Percentiles rank a stretch among this genome's conserved stretches.
Conservation (phyloP, 2,113 vertebrate genomes). For the Spermophilus dauricus region DNA sequence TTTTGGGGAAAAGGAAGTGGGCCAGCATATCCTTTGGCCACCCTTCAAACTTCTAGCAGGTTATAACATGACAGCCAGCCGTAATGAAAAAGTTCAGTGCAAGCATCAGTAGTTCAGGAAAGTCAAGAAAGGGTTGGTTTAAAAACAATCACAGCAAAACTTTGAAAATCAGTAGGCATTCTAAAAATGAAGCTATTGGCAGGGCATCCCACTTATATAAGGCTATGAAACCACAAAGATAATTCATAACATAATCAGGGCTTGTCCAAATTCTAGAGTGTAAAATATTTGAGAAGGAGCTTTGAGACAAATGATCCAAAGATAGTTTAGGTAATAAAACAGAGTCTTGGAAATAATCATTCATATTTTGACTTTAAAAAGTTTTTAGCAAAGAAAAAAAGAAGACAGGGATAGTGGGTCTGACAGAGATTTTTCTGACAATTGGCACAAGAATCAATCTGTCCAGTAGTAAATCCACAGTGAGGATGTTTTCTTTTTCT, state of each 20-base stretch:
- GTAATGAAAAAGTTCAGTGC: no score
- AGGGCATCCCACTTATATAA: background rate
- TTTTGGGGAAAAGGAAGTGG: background rate
- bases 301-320: background rate
- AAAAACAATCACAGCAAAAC: background rate
- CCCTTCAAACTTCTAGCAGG: background rate
- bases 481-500: background rate
- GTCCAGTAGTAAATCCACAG: background rate
- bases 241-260: accelerated
- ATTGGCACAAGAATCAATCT: background rate
- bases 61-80: background rate
- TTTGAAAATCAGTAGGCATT: background rate
- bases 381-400: no score
- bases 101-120: background rate
- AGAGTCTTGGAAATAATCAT: background rate
- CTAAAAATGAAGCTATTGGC: background rate
- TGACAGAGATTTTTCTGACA: background rate
- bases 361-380: background rate
- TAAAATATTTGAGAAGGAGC: no score
- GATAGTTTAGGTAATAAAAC: background rate
- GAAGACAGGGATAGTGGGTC: no score
- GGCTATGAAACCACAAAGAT: background rate
- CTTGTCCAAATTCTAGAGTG: background rate
- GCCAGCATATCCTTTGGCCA: accelerated
- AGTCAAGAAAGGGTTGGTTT: background rate